These are phyloP conservation scores for Maniola hyperantus DNA, from an alignment of 2,888 invertebrate genomes.

Conservation along the genomic window DNA sequence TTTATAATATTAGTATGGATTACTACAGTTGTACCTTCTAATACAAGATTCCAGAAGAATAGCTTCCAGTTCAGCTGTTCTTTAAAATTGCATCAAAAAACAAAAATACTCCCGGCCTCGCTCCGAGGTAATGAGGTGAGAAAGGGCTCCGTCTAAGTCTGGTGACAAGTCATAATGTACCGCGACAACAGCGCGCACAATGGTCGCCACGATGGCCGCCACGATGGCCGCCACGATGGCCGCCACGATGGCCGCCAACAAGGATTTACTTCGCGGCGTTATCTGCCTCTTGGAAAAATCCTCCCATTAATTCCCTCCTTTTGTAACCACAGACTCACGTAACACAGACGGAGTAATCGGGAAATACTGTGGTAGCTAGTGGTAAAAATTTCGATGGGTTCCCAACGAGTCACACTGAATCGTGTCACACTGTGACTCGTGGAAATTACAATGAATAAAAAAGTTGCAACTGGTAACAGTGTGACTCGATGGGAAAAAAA, in stretches of 20 bases:
- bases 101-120: not conserved
- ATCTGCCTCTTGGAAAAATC: conserved; percentile 4
- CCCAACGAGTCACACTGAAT: no score
- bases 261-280: not conserved
- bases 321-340: not conserved
- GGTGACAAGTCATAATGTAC: not conserved
- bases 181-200: not conserved
- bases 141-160: not conserved
- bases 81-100: not conserved
- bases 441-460: no score
- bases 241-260: not conserved
- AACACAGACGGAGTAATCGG: not conserved
- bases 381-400: no score
- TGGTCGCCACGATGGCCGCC: not conserved
- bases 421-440: no score
- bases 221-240: not conserved
- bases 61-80: no score
- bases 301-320: not conserved
- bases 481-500: no score
- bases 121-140: not conserved
- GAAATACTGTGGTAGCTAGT: no score
- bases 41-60: no score
- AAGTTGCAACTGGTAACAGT: no score
- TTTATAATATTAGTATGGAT: no score
- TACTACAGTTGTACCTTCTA: no score